These are phyloP conservation scores for Oreocharis arfaki DNA, from an alignment of 2,113 vertebrate species.

Conservation along the genomic window DNA sequence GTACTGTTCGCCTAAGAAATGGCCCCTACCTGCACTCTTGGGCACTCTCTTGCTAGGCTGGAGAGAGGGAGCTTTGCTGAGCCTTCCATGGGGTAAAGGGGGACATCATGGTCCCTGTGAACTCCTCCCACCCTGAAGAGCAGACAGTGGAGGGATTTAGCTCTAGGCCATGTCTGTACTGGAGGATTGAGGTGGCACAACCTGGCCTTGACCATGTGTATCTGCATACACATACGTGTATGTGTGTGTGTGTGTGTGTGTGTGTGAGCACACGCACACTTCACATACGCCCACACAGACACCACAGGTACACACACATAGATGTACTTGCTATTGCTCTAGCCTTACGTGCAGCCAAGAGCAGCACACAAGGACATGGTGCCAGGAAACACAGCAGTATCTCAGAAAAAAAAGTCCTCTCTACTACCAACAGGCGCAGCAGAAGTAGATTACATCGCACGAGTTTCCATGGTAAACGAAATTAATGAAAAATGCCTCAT, in stretches of 20 bases:
- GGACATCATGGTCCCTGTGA: background rate
- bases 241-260: fast-evolving
- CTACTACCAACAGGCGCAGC: background rate
- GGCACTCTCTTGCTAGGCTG: background rate
- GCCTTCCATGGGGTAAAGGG: fast-evolving
- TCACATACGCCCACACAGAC: fast-evolving
- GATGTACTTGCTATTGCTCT: background rate
- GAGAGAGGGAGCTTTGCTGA: background rate
- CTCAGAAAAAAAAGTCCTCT: background rate
- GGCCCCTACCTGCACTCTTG: background rate
- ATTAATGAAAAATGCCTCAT: conserved; percentile 64
- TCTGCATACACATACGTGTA: fast-evolving
- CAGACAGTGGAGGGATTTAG: background rate
- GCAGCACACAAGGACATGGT: background rate
- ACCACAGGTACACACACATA: background rate
- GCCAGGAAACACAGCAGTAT: conserved; percentile 9
- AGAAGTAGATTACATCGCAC: background rate
- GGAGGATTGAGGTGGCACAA: background rate
- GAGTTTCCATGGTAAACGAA: conserved; percentile 66
- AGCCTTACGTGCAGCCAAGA: background rate
- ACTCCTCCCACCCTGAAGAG: background rate
- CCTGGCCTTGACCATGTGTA: background rate
- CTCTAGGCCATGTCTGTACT: background rate
- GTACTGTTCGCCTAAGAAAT: background rate
- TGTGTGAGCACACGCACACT: fast-evolving